Evolutionary conservation across 2,888 invertebrate species (phyloP), one percentile per base, ranked within the genome.

Genomic region (Anthrax anthrax): DNA sequence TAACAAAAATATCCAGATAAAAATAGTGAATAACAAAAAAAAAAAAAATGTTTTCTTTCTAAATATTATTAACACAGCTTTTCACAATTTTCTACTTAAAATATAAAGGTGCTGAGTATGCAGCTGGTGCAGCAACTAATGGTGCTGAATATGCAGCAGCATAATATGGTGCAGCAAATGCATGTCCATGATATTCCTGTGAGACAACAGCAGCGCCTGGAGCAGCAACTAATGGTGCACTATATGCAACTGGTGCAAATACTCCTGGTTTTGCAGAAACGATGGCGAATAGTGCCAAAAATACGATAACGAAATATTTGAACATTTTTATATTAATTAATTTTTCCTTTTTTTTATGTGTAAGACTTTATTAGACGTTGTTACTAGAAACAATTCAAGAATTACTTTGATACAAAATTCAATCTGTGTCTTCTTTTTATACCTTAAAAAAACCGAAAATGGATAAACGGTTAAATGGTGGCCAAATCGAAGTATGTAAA

Each of bases 131-230:
- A 12, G 50, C 50, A 42, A 51, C 47, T 42, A 52, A 36, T 17
- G 50, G 52, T 1, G 53, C 48, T 8, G 53, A 51, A 37, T 49
- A 49, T 13, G 61, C 54, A 14, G 44, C 39, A 3, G 18, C 29
- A 18, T 17, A 14, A 32, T 39, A 18, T 10, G n/a, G 32, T 27
- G 32, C 14, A 18, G 39, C 39, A 19, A 14, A 13, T 16, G n/a
- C n/a, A 36, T 36, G n/a, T 6, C 70, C 69, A 52, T 74, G 72
- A 61, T 71, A 72, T 53, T 72, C 72, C 47, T 72, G 64, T 5
- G 72, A 69, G 50, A 74, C 59, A 18, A 72, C 71, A 58, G 75
- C 74, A 36, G 72, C 72, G 56, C 73, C 74, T 27, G 43, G 43
- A 43, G 47, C 43, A 1, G 65, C 70, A 0, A 65, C 60, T 13